Conservation (phyloP, 2,113 vertebrate genomes). For the Carassius carassius region DNA sequence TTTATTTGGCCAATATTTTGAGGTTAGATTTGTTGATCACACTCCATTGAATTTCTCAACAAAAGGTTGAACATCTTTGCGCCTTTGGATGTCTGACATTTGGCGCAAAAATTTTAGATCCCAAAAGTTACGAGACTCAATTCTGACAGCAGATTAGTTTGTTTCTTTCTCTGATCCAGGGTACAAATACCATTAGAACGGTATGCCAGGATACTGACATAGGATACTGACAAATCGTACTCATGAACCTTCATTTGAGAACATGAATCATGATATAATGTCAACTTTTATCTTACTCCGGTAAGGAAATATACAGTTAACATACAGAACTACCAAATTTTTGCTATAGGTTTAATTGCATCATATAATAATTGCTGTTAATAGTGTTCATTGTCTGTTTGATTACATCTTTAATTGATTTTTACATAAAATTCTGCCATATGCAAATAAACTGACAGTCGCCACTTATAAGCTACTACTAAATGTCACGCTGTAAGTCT, state of each 20-base stretch:
- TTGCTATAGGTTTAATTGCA: too few relatives aligned
- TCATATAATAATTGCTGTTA: too few relatives aligned
- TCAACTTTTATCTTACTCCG: neutral
- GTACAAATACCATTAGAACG: neutral
- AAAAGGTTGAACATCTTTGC: neutral
- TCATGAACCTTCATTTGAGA: neutral
- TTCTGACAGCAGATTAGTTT: neutral
- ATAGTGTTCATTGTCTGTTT: too few relatives aligned
- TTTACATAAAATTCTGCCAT: too few relatives aligned
- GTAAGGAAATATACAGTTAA: neutral
- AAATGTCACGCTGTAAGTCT: too few relatives aligned
- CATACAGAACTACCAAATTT: too few relatives aligned
- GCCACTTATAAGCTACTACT: too few relatives aligned
- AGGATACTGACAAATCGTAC: neutral
- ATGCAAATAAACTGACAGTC: too few relatives aligned
- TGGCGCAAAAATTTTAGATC: neutral
- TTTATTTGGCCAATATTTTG: slow-evolving; percentile 1
- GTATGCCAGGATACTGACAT: neutral
- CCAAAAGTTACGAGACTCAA: neutral
- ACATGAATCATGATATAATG: neutral
- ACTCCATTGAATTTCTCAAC: slow-evolving; percentile 15
- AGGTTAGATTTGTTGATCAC: neutral
- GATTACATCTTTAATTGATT: too few relatives aligned
- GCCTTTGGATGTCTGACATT: neutral
- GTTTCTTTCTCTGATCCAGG: neutral